phyloP scores from a whole-genome alignment of 1,140 invertebrate genomes.

The Aphelenchoides avenae region DNA sequence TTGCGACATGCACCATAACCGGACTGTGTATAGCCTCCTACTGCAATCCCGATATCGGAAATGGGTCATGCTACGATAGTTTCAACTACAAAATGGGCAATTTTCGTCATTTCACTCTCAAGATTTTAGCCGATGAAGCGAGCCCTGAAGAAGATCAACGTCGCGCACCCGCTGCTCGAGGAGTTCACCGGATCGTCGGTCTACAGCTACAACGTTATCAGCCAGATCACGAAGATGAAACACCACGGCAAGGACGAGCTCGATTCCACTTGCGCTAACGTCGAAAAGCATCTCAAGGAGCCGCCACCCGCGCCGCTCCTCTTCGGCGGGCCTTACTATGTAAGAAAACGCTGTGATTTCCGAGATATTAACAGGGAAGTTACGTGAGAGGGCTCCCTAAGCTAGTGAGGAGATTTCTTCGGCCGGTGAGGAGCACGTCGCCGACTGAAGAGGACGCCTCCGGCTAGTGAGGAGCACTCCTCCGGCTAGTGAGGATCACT shows the following conservation, averaged over 20 bases:
- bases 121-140: conserved; percentile 74
- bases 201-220: conserved; percentile 79
- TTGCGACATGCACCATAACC: no score
- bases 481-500: no score
- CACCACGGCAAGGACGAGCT: conserved; percentile 65
- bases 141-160: conserved; percentile 82
- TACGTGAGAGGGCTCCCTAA: no score
- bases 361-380: no score
- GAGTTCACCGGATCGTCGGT: conserved; percentile 87
- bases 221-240: conserved; percentile 89
- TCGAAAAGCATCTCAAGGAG: conserved; percentile 23
- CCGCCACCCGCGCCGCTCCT: conserved; percentile 4
- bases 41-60: no score
- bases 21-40: no score
- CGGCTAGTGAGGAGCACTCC: no score
- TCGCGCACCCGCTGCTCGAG: conserved; percentile 72
- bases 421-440: no score
- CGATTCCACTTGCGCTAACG: conserved; percentile 23
- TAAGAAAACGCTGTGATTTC: no score
- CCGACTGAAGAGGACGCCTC: no score
- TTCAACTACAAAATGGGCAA: conserved; percentile 14
- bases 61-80: no score
- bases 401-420: no score
- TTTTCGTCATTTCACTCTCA: conserved; percentile 17
- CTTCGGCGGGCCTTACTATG: conserved; percentile 13